A percentile compares a stretch with the other conserved stretches of the same genome.
phyloP scores from a whole-genome alignment of 2,888 invertebrate species.

The Catotricha subobsoleta region DNA sequence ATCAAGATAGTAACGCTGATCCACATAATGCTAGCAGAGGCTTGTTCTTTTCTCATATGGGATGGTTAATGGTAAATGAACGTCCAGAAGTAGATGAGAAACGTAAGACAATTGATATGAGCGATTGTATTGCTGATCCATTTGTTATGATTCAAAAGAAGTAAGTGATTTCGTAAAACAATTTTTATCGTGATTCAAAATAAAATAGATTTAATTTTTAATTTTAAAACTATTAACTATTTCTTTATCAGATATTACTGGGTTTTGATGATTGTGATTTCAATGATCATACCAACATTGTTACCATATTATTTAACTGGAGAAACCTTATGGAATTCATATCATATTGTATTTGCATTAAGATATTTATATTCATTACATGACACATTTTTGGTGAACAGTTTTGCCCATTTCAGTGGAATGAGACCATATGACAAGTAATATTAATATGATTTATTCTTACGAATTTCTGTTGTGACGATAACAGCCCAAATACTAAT shows the following conservation, averaged over 20 bases:
- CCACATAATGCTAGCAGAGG: slow-evolving; percentile 78
- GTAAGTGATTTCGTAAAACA: slow-evolving; percentile 37
- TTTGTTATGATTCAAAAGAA: slow-evolving; percentile 73
- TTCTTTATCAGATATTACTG: slow-evolving; percentile 35
- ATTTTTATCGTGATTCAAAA: slow-evolving; percentile 14
- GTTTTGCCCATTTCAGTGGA: slow-evolving; percentile 85
- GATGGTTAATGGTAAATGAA: slow-evolving; percentile 78
- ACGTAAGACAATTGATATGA: slow-evolving; percentile 68
- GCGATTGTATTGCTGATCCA: slow-evolving; percentile 66
- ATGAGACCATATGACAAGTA: slow-evolving; percentile 75
- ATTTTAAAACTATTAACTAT: slow-evolving; percentile 5
- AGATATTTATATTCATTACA: slow-evolving; percentile 65
- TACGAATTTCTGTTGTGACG: neutral
- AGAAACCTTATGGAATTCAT: slow-evolving; percentile 52
- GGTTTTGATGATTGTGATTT: slow-evolving; percentile 52
- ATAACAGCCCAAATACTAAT: neutral
- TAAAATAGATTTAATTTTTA: neutral
- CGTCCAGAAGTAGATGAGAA: slow-evolving; percentile 72
- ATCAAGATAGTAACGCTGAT: slow-evolving; percentile 74
- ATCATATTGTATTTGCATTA: slow-evolving; percentile 55
- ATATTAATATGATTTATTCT: slow-evolving; percentile 13
- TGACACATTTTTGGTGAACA: slow-evolving; percentile 85
- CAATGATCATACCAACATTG: slow-evolving; percentile 63
- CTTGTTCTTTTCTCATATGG: slow-evolving; percentile 91
- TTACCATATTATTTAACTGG: slow-evolving; percentile 61